These are phyloP conservation scores for Periphyllus acericola DNA, from an alignment of 2,888 invertebrate genomes.

Conservation along the genomic window DNA sequence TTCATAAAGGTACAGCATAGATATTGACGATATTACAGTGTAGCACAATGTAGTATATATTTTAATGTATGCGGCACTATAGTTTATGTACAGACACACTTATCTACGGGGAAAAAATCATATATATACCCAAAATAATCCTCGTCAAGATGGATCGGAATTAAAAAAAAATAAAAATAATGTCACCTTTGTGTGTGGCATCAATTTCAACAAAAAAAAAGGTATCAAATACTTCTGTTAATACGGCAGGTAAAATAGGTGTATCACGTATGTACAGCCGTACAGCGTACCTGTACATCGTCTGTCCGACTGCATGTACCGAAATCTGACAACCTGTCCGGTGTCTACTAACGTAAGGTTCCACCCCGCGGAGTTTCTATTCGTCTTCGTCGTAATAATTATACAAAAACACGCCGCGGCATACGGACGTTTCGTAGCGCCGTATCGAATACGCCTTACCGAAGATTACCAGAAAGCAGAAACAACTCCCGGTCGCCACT, in stretches of 20 bases:
- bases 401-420: no score
- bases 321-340: neutral
- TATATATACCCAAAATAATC: no score
- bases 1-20: no score
- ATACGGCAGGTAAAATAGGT: neutral
- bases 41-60: no score
- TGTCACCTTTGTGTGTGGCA: neutral
- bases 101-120: no score
- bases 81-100: no score
- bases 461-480: neutral
- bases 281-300: no score
- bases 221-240: neutral
- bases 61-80: no score
- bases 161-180: no score
- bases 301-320: neutral
- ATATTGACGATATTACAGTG: no score
- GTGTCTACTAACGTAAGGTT: neutral
- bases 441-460: neutral
- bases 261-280: neutral
- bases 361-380: neutral
- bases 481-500: neutral
- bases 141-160: no score
- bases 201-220: neutral
- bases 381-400: neutral
- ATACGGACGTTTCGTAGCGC: neutral